Evolutionary conservation across 2,113 vertebrate species (phyloP).

Genomic region (Microcebus tavaratra): DNA sequence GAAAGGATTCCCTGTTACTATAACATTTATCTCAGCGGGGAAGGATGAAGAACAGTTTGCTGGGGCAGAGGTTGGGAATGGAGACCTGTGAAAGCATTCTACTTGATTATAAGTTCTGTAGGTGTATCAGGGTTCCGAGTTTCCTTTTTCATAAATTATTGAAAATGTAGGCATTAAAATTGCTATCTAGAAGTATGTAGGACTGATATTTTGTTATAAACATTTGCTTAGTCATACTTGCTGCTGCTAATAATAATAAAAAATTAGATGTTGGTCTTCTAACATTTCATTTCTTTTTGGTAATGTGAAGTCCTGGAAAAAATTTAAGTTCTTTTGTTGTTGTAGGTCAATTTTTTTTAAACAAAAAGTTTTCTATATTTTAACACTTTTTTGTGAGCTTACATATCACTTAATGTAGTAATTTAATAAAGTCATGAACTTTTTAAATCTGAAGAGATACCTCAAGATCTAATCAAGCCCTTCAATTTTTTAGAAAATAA

Average conservation of each 20-base stretch:
- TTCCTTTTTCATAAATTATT: slow-evolving; percentile 32
- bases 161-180: slow-evolving; percentile 40
- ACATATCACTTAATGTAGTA: background rate
- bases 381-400: background rate
- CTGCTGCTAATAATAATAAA: slow-evolving; percentile 12
- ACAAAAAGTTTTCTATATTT: background rate
- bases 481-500: slow-evolving; percentile 47
- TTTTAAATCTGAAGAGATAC: background rate
- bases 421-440: slow-evolving; percentile 22
- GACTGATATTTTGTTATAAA: slow-evolving; percentile 33
- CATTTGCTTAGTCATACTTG: slow-evolving; percentile 50
- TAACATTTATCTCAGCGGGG: slow-evolving; percentile 8
- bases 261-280: background rate
- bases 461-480: background rate
- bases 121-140: background rate
- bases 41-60: slow-evolving; percentile 31
- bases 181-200: slow-evolving; percentile 15
- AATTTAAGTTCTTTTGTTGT: background rate
- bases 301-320: background rate
- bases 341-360: background rate
- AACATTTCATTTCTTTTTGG: slow-evolving; percentile 27
- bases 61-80: background rate
- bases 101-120: slow-evolving; percentile 5
- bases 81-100: background rate
- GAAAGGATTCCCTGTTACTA: background rate